These are phyloP conservation scores for Eucriotettix oculatus DNA, from an alignment of 2,888 invertebrate genomes.

Conservation along the genomic window DNA sequence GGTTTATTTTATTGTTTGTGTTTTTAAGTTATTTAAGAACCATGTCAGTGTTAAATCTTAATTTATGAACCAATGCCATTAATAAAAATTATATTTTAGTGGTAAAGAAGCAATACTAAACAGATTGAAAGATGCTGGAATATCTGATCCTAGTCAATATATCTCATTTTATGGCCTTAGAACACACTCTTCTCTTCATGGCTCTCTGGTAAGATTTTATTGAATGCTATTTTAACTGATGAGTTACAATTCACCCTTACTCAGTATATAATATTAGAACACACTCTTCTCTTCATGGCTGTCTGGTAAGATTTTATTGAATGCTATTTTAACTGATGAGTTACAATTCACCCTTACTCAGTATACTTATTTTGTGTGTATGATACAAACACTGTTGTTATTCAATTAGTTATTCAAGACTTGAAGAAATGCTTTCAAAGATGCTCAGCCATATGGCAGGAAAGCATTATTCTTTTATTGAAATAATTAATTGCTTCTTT, in stretches of 20 bases:
- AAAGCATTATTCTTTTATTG: too few species aligned
- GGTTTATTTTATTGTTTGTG: too few species aligned
- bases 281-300: conserved; percentile 59
- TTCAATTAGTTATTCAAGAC: background rate
- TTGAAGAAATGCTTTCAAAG: too few species aligned
- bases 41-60: background rate
- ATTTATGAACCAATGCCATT: background rate
- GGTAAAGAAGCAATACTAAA: conserved; percentile 72
- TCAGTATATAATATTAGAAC: conserved; percentile 38
- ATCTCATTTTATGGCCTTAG: conserved; percentile 84
- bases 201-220: conserved; percentile 35
- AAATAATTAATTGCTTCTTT: too few species aligned
- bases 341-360: background rate
- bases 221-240: too few species aligned
- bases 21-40: too few species aligned
- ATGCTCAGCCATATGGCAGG: too few species aligned
- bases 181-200: conserved; percentile 60
- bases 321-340: too few species aligned
- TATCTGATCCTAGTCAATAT: conserved; percentile 66
- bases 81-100: conserved; percentile 27
- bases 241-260: background rate
- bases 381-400: background rate
- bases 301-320: conserved; percentile 29
- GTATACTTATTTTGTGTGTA: background rate
- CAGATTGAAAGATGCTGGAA: conserved; percentile 57